A percentile compares a stretch with the other conserved stretches of the same genome.
Evolutionary conservation across 1,140 invertebrate genomes (phyloP).

Genomic region (Cyphomyrmex costatus): DNA sequence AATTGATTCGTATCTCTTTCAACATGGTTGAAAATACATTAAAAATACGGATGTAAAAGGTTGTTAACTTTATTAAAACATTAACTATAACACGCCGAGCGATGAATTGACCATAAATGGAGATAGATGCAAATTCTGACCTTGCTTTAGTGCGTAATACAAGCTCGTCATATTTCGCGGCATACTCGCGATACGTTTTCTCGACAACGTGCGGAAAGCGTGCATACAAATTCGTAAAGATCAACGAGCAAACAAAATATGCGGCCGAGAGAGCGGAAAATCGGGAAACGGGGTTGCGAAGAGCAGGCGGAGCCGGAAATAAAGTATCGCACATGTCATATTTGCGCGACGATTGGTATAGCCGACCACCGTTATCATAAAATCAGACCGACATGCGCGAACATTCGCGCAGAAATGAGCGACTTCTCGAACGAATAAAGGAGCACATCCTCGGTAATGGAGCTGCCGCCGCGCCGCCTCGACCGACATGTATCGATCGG

Average conservation of each 20-base stretch:
- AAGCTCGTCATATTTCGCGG: conserved; percentile 17
- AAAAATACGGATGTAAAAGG: background rate
- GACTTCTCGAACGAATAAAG: conserved; percentile 31
- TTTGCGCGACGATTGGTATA: conserved; percentile 52
- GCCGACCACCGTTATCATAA: conserved; percentile 56
- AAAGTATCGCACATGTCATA: conserved; percentile 41
- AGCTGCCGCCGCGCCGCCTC: background rate
- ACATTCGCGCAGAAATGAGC: conserved; percentile 42
- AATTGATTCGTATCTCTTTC: background rate
- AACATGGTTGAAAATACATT: background rate
- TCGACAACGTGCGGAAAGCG: conserved; percentile 22
- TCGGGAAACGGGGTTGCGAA: conserved; percentile 9
- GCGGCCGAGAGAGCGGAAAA: conserved; percentile 35
- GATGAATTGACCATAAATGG: conserved; percentile 28
- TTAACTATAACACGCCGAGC: background rate
- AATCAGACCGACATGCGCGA: conserved; percentile 43
- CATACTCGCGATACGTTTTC: conserved; percentile 24
- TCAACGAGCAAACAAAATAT: conserved; percentile 39
- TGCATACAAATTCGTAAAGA: conserved; percentile 37
- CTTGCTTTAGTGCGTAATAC: conserved; percentile 25
- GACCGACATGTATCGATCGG: conserved; percentile 33
- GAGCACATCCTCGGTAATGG: conserved; percentile 35
- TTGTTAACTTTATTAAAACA: background rate
- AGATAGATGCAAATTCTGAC: conserved; percentile 40
- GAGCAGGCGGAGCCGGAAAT: background rate